Percentiles rank a stretch among this genome's conserved stretches.
phyloP scores from a whole-genome alignment of 1,140 invertebrate species.

The Camponotus floridanus region DNA sequence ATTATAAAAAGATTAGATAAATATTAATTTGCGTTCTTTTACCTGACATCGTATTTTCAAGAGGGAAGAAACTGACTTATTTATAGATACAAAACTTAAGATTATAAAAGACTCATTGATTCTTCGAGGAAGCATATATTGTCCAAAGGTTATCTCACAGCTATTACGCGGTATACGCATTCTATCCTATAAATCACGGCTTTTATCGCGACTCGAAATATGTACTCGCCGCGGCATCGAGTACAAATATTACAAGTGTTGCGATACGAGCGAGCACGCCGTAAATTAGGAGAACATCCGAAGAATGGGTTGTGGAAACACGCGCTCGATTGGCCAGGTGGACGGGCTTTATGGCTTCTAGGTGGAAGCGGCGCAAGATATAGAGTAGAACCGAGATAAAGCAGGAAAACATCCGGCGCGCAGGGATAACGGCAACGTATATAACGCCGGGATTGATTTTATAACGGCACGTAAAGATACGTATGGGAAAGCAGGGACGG shows the following conservation, averaged over 20 bases:
- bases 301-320: constrained; percentile 22
- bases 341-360: constrained; percentile 27
- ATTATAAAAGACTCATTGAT: constrained; percentile 10
- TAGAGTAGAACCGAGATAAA: constrained; percentile 60
- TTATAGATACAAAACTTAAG: background rate
- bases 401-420: constrained; percentile 21
- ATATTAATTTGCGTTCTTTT: background rate
- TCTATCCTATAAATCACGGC: constrained; percentile 3
- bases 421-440: constrained; percentile 30
- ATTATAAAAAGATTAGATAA: background rate
- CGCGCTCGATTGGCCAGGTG: constrained; percentile 40
- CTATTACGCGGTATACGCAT: background rate
- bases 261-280: background rate
- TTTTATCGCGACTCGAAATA: constrained; percentile 43
- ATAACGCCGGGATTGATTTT: constrained; percentile 71
- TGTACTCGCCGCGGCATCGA: background rate
- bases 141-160: background rate
- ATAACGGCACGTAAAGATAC: constrained; percentile 58
- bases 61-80: background rate
- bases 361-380: constrained; percentile 34
- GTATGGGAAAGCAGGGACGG: too few species aligned
- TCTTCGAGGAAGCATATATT: background rate
- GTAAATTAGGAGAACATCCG: constrained; percentile 42
- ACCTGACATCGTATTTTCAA: constrained; percentile 1
- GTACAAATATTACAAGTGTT: constrained; percentile 44